Conservation (phyloP, 1,140 invertebrate genomes). For the Ooceraea biroi region DNA sequence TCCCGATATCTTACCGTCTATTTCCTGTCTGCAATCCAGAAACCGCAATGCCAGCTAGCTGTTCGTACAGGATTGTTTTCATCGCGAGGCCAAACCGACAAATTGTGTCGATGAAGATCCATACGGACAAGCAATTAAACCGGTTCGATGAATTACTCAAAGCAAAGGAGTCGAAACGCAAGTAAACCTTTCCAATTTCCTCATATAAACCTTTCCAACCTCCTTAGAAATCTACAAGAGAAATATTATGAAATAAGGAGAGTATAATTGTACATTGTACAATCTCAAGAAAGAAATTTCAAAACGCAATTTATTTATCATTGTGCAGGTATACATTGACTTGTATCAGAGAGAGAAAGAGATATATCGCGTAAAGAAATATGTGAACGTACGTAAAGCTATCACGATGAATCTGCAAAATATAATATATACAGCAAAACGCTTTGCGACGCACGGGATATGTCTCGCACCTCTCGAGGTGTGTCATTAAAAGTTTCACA, state of each 20-base stretch:
- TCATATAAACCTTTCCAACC: background rate
- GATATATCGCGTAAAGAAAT: too few species aligned
- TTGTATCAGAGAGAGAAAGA: too few species aligned
- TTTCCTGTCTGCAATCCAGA: slow-evolving; percentile 68
- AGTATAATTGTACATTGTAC: background rate
- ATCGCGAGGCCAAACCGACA: slow-evolving; percentile 65
- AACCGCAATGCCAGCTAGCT: slow-evolving; percentile 65
- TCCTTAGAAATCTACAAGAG: background rate
- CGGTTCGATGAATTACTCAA: slow-evolving; percentile 35
- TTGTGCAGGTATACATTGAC: too few species aligned
- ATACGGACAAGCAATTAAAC: slow-evolving; percentile 62
- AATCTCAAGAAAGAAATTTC: background rate
- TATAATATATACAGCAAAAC: background rate
- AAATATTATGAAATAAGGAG: background rate
- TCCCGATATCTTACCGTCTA: slow-evolving; percentile 74
- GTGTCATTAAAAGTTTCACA: slow-evolving; percentile 69
- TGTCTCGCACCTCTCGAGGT: slow-evolving; percentile 17
- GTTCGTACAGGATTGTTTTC: slow-evolving; percentile 66
- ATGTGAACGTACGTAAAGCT: too few species aligned
- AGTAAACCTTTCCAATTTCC: too few species aligned
- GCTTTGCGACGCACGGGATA: slow-evolving; percentile 8
- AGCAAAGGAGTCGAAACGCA: background rate
- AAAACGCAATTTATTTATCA: too few species aligned
- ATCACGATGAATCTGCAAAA: too few species aligned
- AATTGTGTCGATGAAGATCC: slow-evolving; percentile 64